phyloP scores from a whole-genome alignment of 2,888 invertebrate genomes.

The Phlogophora meticulosa region DNA sequence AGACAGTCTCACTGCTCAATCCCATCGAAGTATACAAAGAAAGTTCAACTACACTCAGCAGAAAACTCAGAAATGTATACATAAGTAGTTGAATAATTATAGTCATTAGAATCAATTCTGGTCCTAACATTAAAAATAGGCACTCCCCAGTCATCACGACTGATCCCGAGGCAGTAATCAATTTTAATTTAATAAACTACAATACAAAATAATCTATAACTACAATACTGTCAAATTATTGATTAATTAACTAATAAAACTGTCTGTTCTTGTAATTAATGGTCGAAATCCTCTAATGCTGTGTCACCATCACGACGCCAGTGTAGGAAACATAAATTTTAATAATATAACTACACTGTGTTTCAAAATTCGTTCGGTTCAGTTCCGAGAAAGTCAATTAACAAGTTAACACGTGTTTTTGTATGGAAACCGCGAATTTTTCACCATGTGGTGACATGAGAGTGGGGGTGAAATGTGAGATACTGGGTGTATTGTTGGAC shows the following conservation, averaged over 20 bases:
- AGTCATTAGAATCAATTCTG: neutral
- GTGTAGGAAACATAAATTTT: conserved; percentile 81
- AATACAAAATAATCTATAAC: conserved; percentile 53
- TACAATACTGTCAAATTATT: conserved; percentile 58
- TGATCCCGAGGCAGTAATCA: conserved; percentile 49
- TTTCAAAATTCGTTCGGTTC: conserved; percentile 55
- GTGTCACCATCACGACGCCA: conserved; percentile 76
- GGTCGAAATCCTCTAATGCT: conserved; percentile 64
- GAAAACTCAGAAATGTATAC: too few species aligned
- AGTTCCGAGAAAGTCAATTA: conserved; percentile 87
- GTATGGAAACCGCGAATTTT: conserved; percentile 68
- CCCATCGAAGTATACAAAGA: too few species aligned
- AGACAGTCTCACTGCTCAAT: too few species aligned
- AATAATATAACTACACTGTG: conserved; percentile 73
- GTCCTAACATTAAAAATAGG: conserved; percentile 20
- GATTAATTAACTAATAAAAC: conserved; percentile 66
- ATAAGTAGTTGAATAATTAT: too few species aligned
- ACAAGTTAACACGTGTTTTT: conserved; percentile 88
- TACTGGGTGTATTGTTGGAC: conserved; percentile 39
- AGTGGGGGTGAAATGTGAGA: conserved; percentile 59
- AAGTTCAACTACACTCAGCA: too few species aligned
- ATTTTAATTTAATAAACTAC: conserved; percentile 46
- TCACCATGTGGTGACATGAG: conserved; percentile 59
- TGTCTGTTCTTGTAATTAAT: conserved; percentile 69
- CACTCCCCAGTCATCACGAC: conserved; percentile 17